Percentiles rank a stretch among this genome's conserved stretches.
Evolutionary conservation across 2,113 vertebrate genomes (phyloP).

Genomic region (Centrocercus urophasianus): DNA sequence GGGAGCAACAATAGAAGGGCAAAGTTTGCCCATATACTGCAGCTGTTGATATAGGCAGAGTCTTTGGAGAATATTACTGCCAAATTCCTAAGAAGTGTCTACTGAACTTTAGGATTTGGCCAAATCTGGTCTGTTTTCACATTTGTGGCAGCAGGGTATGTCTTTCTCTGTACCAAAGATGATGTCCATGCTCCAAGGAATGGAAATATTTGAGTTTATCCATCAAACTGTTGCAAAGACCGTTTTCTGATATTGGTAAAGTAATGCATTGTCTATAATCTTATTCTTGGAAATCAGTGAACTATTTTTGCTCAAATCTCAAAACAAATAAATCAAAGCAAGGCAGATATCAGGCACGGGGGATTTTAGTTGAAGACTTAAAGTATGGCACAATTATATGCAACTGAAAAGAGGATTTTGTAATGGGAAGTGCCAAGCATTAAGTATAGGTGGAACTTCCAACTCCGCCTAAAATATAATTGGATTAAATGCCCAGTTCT

Average conservation of each 20-base stretch:
- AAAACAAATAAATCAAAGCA: slow-evolving; percentile 58
- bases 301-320: slow-evolving; percentile 56
- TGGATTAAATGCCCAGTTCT: slow-evolving; percentile 31
- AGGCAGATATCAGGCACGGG: slow-evolving; percentile 37
- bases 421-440: slow-evolving; percentile 61
- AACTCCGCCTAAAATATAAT: slow-evolving; percentile 32
- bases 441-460: slow-evolving; percentile 63
- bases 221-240: background rate
- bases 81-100: slow-evolving; percentile 14
- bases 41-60: background rate
- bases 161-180: background rate
- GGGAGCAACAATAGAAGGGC: background rate
- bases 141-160: background rate
- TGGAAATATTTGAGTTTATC: background rate
- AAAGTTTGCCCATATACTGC: background rate
- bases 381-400: slow-evolving; percentile 41
- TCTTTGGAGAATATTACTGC: background rate
- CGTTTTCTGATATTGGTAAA: background rate
- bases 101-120: background rate
- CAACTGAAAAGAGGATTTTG: slow-evolving; percentile 38
- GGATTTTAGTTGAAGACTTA: slow-evolving; percentile 28
- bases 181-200: background rate
- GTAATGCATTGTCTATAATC: slow-evolving; percentile 5
- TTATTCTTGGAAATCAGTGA: slow-evolving; percentile 47
- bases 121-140: background rate